These are phyloP conservation scores for Malurus elegans DNA, from an alignment of 2,113 vertebrate genomes.

Conservation along the genomic window DNA sequence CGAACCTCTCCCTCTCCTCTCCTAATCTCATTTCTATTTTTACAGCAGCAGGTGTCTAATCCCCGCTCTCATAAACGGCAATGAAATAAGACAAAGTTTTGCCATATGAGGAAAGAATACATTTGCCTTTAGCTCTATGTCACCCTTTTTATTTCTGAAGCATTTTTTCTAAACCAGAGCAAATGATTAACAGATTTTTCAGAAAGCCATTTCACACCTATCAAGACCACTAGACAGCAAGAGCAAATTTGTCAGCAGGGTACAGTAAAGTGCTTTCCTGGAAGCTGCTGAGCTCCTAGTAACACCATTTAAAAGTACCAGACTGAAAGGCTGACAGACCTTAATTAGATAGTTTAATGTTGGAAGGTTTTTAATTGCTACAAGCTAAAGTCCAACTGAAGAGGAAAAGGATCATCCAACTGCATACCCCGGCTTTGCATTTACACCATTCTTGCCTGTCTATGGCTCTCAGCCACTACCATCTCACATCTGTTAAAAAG, in stretches of 20 bases:
- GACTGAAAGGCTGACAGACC: neutral
- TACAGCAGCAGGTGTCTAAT: neutral
- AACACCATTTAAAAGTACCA: neutral
- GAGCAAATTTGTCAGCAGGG: slow-evolving; percentile 1
- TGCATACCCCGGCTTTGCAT: neutral
- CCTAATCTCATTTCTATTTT: neutral
- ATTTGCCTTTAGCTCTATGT: neutral
- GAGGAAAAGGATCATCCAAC: neutral
- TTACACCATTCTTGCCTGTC: fast-evolving
- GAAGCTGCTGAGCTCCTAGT: neutral
- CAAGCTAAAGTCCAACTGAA: neutral
- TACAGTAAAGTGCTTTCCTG: slow-evolving; percentile 10
- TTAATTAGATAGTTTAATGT: neutral
- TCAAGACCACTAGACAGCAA: neutral
- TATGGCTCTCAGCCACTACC: neutral
- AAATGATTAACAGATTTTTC: slow-evolving; percentile 5
- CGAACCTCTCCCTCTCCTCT: too few species aligned
- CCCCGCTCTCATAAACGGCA: neutral
- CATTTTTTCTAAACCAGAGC: neutral
- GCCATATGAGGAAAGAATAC: neutral
- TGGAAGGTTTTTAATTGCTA: neutral
- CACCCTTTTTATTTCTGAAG: neutral
- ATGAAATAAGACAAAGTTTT: neutral
- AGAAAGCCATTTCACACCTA: neutral
- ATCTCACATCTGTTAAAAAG: neutral